phyloP scores from a whole-genome alignment of 2,113 vertebrate species.

The Pituophis catenifer region DNA sequence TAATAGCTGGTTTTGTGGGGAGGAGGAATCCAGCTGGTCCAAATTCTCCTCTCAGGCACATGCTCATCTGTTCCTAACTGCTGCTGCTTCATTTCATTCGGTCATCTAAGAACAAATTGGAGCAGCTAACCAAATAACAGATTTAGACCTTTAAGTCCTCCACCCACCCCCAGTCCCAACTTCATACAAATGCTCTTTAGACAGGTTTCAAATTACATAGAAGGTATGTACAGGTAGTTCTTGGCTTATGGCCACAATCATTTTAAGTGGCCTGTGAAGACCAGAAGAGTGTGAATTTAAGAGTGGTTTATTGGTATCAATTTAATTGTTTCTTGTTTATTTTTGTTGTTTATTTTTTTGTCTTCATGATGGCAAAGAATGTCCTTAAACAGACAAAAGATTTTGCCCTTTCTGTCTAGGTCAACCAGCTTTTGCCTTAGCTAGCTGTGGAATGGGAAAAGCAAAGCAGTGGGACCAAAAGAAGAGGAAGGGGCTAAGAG shows the following conservation, averaged over 20 bases:
- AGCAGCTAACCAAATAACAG: slow-evolving; percentile 17
- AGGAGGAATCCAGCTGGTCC: background rate
- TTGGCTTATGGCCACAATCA: background rate
- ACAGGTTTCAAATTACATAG: slow-evolving; percentile 15
- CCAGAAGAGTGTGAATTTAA: background rate
- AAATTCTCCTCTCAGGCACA: background rate
- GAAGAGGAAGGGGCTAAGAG: too few relatives aligned
- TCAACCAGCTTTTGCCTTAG: background rate
- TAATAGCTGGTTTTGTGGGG: background rate
- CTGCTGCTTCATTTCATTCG: background rate
- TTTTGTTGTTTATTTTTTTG: background rate
- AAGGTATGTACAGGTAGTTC: slow-evolving; percentile 4
- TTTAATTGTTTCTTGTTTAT: background rate
- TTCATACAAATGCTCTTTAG: slow-evolving; percentile 11
- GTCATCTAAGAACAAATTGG: slow-evolving; percentile 43
- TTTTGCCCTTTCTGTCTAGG: background rate
- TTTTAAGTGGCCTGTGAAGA: background rate
- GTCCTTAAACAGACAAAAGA: background rate
- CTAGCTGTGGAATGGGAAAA: background rate
- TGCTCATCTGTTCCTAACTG: slow-evolving; percentile 31
- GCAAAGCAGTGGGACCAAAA: background rate
- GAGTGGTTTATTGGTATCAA: background rate
- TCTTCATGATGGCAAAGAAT: background rate
- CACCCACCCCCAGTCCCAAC: background rate
- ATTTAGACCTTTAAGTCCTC: slow-evolving; percentile 17